Percentiles rank a stretch among this genome's conserved stretches.
Evolutionary conservation across 2,888 invertebrate species (phyloP).

Genomic region (Spilarctia lutea): DNA sequence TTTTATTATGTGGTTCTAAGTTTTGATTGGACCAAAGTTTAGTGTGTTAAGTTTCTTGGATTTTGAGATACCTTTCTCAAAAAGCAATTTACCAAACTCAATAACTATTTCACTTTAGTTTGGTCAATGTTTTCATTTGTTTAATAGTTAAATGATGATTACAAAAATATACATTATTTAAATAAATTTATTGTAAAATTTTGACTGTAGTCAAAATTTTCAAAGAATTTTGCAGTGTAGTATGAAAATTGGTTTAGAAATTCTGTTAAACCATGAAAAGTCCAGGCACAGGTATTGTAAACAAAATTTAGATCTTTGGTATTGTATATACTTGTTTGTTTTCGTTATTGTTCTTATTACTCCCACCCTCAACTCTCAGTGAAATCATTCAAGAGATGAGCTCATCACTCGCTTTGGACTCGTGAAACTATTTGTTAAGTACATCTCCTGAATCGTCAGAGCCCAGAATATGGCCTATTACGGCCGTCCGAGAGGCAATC

Average conservation of each 20-base stretch:
- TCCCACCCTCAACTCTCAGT: conserved; percentile 8
- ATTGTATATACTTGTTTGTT: background rate
- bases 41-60: background rate
- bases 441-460: conserved; percentile 47
- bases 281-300: background rate
- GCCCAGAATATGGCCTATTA: conserved; percentile 43
- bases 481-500: conserved; percentile 42
- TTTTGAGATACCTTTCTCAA: background rate
- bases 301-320: background rate
- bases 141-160: no score
- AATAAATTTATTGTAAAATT: no score
- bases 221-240: no score
- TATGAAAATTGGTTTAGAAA: background rate
- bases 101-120: background rate
- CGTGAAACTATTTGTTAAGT: conserved; percentile 53
- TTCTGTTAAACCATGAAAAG: background rate
- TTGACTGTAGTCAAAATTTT: no score
- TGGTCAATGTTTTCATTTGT: background rate
- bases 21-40: conserved; percentile 25
- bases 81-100: background rate
- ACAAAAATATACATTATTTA: no score
- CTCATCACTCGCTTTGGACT: conserved; percentile 50
- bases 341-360: background rate
- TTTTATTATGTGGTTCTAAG: conserved; percentile 32
- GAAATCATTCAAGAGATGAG: conserved; percentile 49